These are phyloP conservation scores for Mus minutoides DNA, from an alignment of 2,797 vertebrate species.

Conservation along the genomic window DNA sequence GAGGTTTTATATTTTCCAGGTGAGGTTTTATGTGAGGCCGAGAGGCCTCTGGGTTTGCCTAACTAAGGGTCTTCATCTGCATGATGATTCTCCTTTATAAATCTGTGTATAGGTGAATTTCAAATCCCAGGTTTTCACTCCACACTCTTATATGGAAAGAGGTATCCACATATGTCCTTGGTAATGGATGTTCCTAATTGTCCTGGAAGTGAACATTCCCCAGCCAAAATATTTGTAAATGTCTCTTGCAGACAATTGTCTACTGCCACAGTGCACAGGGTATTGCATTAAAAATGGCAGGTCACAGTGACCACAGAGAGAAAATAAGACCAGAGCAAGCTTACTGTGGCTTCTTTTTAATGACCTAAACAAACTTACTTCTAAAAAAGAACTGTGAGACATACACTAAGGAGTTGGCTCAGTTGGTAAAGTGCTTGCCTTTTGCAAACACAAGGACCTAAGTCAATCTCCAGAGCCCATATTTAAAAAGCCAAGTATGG, in stretches of 20 bases:
- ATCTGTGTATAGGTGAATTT: not conserved
- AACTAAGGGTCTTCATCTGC: not conserved
- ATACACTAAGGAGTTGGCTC: not conserved
- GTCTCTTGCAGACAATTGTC: not conserved
- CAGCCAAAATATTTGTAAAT: not conserved
- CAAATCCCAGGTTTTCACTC: not conserved
- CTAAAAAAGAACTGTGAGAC: not conserved
- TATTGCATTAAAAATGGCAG: not conserved
- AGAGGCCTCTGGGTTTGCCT: not conserved
- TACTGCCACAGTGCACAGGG: not conserved
- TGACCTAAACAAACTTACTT: not conserved
- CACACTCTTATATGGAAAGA: not conserved
- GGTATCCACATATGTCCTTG: not conserved
- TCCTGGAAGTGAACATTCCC: not conserved
- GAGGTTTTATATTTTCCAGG: slow-evolving; percentile 14
- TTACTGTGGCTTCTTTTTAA: not conserved
- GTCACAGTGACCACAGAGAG: not conserved
- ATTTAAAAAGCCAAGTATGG: not conserved
- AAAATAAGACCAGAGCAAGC: not conserved
- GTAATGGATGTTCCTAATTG: not conserved
- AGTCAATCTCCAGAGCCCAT: not conserved
- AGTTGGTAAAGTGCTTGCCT: not conserved
- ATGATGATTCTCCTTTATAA: not conserved
- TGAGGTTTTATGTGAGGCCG: slow-evolving; percentile 10
- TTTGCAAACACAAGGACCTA: not conserved